Evolutionary conservation across 1,140 invertebrate genomes (phyloP), one percentile per base, ranked within the genome.

Genomic region (Atopsyche davidsoni): DNA sequence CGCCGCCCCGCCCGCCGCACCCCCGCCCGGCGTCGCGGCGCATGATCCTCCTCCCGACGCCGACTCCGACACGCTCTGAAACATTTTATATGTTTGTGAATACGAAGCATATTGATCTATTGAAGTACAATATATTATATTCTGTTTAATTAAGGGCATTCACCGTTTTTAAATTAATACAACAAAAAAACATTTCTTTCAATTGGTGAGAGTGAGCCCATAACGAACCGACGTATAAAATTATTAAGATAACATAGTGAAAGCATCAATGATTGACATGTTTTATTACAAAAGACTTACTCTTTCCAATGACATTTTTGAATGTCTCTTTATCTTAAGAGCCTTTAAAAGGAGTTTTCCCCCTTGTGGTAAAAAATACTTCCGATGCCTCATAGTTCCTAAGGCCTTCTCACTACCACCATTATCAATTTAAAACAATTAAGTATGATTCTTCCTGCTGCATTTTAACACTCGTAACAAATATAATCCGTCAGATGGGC

Each of bases 61-160:
- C 55, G 70, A 72, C 62, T 74, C 70, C 56, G 70, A 72, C 51
- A 67, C 68, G 59, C 69, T 74, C 72, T 74, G 66, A 1, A 63
- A 54, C 1, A 52, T 7, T 14, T 9, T 14, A 38, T 7, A 14
- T 38, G 16, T 28, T 7, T 13, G 25, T 28, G 7, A 28, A 9
- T 9, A n/a, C 13, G 25, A 9, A n/a, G 25, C 25, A 9, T 28
- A 28, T 28, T 28, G 7, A 28, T 28, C 7, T 28, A 28, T 28
- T n/a, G n/a, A n/a, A n/a, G n/a, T n/a, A n/a, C n/a, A n/a, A n/a
- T n/a, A n/a, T n/a, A n/a, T n/a, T n/a, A n/a, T n/a, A n/a, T n/a
- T n/a, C n/a, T n/a, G n/a, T n/a, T n/a, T n/a, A n/a, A n/a, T n/a
- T n/a, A n/a, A n/a, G n/a, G n/a, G n/a, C n/a, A n/a, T n/a, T n/a